A percentile compares a stretch with the other conserved stretches of the same genome.
Conservation (phyloP, 2,888 invertebrate genomes). For the Plagiodera versicolora region DNA sequence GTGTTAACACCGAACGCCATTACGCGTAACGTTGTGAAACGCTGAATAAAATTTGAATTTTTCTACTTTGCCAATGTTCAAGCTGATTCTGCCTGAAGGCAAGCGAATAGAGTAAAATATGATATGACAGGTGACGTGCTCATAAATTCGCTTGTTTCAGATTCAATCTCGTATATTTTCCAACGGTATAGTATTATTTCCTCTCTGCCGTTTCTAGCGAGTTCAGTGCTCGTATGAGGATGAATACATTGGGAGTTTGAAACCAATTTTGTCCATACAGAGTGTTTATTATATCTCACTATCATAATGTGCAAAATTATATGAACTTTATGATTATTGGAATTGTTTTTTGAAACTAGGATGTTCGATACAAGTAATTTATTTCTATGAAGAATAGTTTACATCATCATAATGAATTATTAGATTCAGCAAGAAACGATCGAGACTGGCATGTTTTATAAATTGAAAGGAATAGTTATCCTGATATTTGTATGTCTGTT, state of each 20-base stretch:
- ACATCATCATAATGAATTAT: no score
- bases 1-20: neutral
- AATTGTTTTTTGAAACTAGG: no score
- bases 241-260: neutral
- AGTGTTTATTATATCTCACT: neutral
- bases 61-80: neutral
- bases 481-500: no score
- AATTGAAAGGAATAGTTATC: no score
- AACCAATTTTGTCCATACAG: neutral
- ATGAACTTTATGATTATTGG: no score
- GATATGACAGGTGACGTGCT: slow-evolving; percentile 10
- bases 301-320: no score
- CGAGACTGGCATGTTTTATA: no score
- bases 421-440: no score
- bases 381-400: no score
- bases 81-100: neutral
- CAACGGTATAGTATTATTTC: slow-evolving; percentile 1
- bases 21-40: neutral
- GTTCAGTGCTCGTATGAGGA: neutral
- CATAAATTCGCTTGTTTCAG: slow-evolving; percentile 7
- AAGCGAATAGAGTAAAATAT: neutral
- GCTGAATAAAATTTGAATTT: neutral
- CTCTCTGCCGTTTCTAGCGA: neutral
- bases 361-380: no score
- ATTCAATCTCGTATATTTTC: slow-evolving; percentile 8